These are phyloP conservation scores for Mactra quadrangularis DNA, from an alignment of 1,140 invertebrate species.

Conservation along the genomic window DNA sequence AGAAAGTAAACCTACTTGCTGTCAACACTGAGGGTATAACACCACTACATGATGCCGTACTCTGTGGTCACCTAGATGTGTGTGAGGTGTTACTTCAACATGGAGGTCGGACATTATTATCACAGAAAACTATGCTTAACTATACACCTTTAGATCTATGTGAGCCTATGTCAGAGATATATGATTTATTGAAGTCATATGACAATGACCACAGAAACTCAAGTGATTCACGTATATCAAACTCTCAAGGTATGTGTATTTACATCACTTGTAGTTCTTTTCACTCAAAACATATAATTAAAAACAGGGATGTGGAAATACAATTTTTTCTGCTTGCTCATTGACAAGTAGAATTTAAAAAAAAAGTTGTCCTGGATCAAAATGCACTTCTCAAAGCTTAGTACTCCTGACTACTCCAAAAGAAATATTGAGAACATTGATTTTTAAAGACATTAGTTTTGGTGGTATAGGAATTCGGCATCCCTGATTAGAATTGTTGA, in stretches of 20 bases:
- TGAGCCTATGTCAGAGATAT: conserved; percentile 67
- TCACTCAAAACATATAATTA: too few species aligned
- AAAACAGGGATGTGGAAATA: not conserved
- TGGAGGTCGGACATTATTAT: conserved; percentile 64
- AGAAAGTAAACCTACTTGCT: conserved; percentile 74
- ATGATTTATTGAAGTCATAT: conserved; percentile 60
- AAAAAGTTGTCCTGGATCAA: not conserved
- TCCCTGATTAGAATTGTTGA: too few species aligned
- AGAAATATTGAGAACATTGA: not conserved
- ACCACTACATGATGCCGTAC: conserved; percentile 80
- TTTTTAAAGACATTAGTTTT: too few species aligned
- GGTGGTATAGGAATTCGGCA: too few species aligned
- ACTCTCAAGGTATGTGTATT: conserved; percentile 66
- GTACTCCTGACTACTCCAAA: not conserved
- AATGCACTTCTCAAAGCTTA: not conserved
- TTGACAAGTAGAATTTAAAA: not conserved
- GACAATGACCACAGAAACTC: not conserved
- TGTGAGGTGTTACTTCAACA: conserved; percentile 75
- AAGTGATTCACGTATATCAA: conserved; percentile 23
- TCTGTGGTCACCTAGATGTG: conserved; percentile 67
- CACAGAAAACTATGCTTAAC: conserved; percentile 41
- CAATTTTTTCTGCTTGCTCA: not conserved
- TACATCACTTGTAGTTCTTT: not conserved
- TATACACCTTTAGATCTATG: conserved; percentile 73
- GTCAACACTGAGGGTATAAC: conserved; percentile 73